Base-by-base conservation (phyloP, 2,888 invertebrate species). In the Anaspis maculata region DNA sequence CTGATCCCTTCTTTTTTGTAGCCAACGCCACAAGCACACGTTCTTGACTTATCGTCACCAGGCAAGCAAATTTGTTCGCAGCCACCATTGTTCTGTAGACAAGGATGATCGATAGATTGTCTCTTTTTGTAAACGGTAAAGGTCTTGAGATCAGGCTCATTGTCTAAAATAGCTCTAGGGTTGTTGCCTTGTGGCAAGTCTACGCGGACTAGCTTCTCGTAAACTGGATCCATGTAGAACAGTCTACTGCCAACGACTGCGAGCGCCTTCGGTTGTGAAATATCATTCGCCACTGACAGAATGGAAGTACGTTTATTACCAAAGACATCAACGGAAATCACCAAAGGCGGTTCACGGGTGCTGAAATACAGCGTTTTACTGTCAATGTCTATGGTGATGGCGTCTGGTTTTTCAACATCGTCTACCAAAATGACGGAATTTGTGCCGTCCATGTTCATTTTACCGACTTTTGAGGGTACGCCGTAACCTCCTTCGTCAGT, bases 31-130 rank as follows among this genome's bases (percentile, higher is more conserved):
- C 98, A 98, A 2, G 83, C 79, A 58, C 98, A 98, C 0, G 77
- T 76, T 23, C 85, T 69, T 0, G 82, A 76, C 1, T 80, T 78
- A 1, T 76, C 76, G n/a, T 80, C 78, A 4, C 78, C 73, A 0
- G 96, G 95, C 12, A 98, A 74, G 61, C 98, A 98, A 16, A 98
- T 74, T 49, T 98, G 97, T 41, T 85, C 85, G 64, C 98, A 98
- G 2, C 85, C 89, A 1, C 96, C 97, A 54, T 96, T 95, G 47
- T 76, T 81, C 15, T 70, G 73, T 25, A 83, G 69, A 59, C 95
- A 94, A 0, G 91, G 90, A 64, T 95, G 94, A 42, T 83, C 81
- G 25, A 79, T 74, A 53, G 76, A 76, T 41, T 80, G 76, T 16
- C 90, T 75, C 64, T 92, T 92, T 50, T 86, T 84, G 69, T 86